Evolutionary conservation across 2,888 invertebrate genomes (phyloP), one percentile per base, ranked within the genome.

Genomic region (Tolmerus cingulatus): DNA sequence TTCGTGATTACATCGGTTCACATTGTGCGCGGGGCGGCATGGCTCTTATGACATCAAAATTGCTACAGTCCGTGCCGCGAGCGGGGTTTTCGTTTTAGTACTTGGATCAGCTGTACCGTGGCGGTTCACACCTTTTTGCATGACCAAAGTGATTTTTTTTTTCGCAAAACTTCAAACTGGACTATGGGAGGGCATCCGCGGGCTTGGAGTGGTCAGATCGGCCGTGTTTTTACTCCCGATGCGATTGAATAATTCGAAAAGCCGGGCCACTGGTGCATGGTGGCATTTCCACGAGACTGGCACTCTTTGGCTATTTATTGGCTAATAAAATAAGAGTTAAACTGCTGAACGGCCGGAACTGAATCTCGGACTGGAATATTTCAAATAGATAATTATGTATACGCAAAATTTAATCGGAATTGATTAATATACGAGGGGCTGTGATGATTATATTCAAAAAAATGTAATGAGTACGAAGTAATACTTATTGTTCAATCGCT

Each of bases 31-130:
- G 37, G n/a, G n/a, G 37, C 76, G 37, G 37, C 8, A 34, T 16
- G n/a, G 76, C 8, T 34, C 34, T 76, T 76, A 76, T 76, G 76
- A 76, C 76, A 76, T 76, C 76, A 30, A 76, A 76, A 37, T 76
- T 76, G 37, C 66, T 66, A 23, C 66, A 19, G 27, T 27, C 66
- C 23, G 66, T 23, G 66, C 66, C 9, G 27, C 3, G 23, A 23
- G 66, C 66, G 12, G 19, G 19, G 12, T 2, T 27, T 7, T 27
- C 3, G 27, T 9, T 66, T 7, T 46, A 16, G 16, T 12, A 27
- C 12, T 12, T 1, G 23, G 27, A n/a, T 51, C 51, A 51, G 51
- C 51, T 51, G 51, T 51, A 66, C 66, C 66, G 66, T 27, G 23
- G 66, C 27, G 66, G 66, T 66, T 66, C 66, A 66, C 66, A 66